Evolutionary conservation across 2,797 vertebrate species (phyloP).

Genomic region (Sebastes kiyomatsui): DNA sequence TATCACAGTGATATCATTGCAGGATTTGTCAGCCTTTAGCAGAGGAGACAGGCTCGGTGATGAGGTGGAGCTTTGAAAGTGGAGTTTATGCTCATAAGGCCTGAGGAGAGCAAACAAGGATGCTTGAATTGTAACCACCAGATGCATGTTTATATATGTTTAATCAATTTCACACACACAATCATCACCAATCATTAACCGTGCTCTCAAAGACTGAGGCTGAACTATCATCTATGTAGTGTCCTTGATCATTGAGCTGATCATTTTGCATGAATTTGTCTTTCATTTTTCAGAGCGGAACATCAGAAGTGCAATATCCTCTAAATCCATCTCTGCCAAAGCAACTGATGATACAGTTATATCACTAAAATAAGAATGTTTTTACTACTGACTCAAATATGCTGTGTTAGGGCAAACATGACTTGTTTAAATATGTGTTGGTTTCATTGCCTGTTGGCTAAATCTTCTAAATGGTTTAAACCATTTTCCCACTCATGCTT

Average conservation of each 20-base stretch:
- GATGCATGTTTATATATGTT: background rate
- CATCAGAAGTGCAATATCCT: background rate
- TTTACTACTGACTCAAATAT: background rate
- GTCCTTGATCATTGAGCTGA: background rate
- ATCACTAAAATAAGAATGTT: background rate
- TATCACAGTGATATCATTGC: background rate
- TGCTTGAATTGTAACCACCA: background rate
- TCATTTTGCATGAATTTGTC: background rate
- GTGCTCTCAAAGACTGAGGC: background rate
- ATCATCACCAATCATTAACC: background rate
- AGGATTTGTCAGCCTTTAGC: background rate
- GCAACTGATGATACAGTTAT: background rate
- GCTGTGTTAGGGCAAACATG: background rate
- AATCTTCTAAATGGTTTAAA: background rate
- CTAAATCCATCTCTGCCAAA: background rate
- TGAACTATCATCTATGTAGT: too few relatives aligned
- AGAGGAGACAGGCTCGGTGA: background rate
- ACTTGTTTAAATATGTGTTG: background rate
- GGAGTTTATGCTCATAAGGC: background rate
- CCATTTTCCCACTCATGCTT: background rate
- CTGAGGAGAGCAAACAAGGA: background rate
- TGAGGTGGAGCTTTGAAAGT: background rate
- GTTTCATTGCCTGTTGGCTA: background rate
- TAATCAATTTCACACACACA: background rate
- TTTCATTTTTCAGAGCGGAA: background rate